Evolutionary conservation across 2,113 vertebrate species (phyloP).

Genomic region (Coreoperca whiteheadi): DNA sequence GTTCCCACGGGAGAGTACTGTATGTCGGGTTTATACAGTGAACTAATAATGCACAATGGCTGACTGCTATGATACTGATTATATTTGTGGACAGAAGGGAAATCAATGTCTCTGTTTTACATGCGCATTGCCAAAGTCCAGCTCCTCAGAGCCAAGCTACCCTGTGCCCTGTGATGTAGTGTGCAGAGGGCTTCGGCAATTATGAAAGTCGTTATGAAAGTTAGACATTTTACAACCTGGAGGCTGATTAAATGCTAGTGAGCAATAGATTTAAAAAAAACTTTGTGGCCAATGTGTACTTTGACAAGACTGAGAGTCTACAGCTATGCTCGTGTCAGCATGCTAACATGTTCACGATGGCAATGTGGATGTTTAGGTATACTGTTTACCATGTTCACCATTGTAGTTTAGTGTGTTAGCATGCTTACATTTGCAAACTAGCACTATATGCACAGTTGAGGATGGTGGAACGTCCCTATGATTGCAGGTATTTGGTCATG

Average conservation of each 20-base stretch:
- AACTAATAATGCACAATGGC: neutral
- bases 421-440: neutral
- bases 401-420: neutral
- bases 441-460: neutral
- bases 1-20: constrained; percentile 24
- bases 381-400: neutral
- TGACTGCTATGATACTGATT: constrained; percentile 7
- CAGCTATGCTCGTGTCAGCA: neutral
- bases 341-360: neutral
- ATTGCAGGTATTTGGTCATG: neutral
- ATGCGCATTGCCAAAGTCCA: neutral
- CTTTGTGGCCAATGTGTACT: neutral
- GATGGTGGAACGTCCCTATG: neutral
- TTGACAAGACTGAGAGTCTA: neutral
- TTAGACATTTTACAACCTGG: neutral
- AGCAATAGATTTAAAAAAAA: neutral
- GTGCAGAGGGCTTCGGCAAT: neutral
- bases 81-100: neutral
- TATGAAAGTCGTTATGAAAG: neutral
- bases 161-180: neutral
- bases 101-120: neutral
- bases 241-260: neutral
- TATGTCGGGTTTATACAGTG: neutral
- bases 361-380: neutral
- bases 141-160: neutral